A percentile compares a stretch with the other conserved stretches of the same genome.
These are phyloP conservation scores for Odontesthes bonariensis DNA, from an alignment of 2,113 vertebrate species.

Conservation along the genomic window DNA sequence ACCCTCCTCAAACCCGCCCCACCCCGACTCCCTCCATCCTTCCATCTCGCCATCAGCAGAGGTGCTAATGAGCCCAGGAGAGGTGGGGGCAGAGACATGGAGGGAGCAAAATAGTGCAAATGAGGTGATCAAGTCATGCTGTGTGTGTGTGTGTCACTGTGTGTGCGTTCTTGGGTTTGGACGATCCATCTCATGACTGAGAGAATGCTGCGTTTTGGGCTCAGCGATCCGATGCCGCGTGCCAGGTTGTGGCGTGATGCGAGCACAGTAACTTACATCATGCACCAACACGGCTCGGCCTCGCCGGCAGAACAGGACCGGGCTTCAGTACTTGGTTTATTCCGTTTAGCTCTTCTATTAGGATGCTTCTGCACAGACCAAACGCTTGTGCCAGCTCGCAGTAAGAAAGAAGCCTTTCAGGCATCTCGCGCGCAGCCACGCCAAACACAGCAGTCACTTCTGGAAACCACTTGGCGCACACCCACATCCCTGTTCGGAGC, in stretches of 20 bases:
- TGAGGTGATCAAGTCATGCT: slow-evolving; percentile 82
- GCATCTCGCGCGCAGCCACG: slow-evolving; percentile 41
- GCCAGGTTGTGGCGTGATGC: slow-evolving; percentile 36
- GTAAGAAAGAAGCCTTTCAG: slow-evolving; percentile 85
- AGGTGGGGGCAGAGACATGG: slow-evolving; percentile 74
- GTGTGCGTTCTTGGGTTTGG: slow-evolving; percentile 37
- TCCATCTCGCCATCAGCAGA: slow-evolving; percentile 89
- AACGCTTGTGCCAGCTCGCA: slow-evolving; percentile 56
- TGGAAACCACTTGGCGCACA: slow-evolving; percentile 82
- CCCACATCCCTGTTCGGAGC: slow-evolving; percentile 54
- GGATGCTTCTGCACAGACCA: slow-evolving; percentile 61
- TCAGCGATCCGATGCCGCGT: slow-evolving; percentile 20
- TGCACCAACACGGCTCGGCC: neutral
- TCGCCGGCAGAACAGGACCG: neutral
- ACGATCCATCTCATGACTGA: slow-evolving; percentile 58
- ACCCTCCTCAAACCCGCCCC: slow-evolving; percentile 62
- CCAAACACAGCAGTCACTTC: slow-evolving; percentile 85
- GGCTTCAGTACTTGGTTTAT: slow-evolving; percentile 33
- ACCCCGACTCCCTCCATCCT: slow-evolving; percentile 65
- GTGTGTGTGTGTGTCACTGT: slow-evolving; percentile 34
- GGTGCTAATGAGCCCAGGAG: slow-evolving; percentile 91
- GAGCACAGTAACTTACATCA: slow-evolving; percentile 8
- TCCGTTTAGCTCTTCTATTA: slow-evolving; percentile 67
- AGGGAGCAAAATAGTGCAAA: slow-evolving; percentile 69
- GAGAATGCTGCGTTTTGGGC: slow-evolving; percentile 61